phyloP scores from a whole-genome alignment of 1,140 invertebrate species.

The Anthonomus grandis region DNA sequence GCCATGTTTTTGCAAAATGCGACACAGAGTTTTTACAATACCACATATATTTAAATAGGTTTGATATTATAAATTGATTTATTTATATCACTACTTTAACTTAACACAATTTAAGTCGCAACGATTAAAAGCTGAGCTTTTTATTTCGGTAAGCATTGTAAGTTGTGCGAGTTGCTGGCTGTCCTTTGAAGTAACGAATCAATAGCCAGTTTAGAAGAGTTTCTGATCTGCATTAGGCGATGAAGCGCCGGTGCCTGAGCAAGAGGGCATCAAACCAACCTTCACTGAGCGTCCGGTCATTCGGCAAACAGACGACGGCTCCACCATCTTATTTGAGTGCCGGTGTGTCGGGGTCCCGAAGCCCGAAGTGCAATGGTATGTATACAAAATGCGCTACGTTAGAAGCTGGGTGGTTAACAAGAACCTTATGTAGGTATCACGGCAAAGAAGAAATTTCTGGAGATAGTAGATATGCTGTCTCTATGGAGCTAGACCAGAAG shows the following conservation, averaged over 20 bases:
- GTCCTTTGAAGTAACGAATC: slow-evolving; percentile 37
- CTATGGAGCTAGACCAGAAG: slow-evolving; percentile 80
- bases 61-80: slow-evolving; percentile 30
- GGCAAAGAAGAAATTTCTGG: slow-evolving; percentile 65
- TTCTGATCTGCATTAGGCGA: slow-evolving; percentile 74
- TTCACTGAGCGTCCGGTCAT: slow-evolving; percentile 96
- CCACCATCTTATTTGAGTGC: slow-evolving; percentile 92
- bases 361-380: slow-evolving; percentile 89
- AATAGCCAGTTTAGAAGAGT: slow-evolving; percentile 48
- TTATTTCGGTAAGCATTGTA: slow-evolving; percentile 42
- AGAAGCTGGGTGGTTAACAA: slow-evolving; percentile 9
- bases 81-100: slow-evolving; percentile 29
- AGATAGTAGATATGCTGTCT: slow-evolving; percentile 72
- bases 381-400: slow-evolving; percentile 29
- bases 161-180: slow-evolving; percentile 47
- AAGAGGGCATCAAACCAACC: slow-evolving; percentile 90
- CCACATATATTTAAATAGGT: too few species aligned
- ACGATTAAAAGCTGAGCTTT: slow-evolving; percentile 50
- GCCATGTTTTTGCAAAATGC: slow-evolving; percentile 49
- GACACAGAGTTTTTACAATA: slow-evolving; percentile 44
- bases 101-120: slow-evolving; percentile 41
- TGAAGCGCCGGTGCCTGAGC: slow-evolving; percentile 84
- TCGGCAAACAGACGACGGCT: slow-evolving; percentile 89
- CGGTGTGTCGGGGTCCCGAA: slow-evolving; percentile 92
- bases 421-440: slow-evolving; percentile 67